phyloP scores from a whole-genome alignment of 2,888 invertebrate species.

The Hanleya hanleyi region DNA sequence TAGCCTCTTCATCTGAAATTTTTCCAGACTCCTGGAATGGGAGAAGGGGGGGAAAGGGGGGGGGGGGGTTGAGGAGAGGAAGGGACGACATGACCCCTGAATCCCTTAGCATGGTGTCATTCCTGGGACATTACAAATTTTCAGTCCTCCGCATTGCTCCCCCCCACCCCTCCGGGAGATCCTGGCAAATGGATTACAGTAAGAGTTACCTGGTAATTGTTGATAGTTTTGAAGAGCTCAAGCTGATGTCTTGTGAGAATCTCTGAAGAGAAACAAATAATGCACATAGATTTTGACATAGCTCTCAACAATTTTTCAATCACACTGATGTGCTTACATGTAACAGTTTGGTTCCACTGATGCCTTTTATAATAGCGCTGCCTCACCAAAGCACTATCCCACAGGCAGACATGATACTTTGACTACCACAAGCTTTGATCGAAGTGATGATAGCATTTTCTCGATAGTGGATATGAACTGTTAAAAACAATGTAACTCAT shows the following conservation, averaged over 20 bases:
- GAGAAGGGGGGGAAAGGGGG: too few relatives aligned
- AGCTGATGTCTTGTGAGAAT: constrained; percentile 52
- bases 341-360: background rate
- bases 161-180: too few relatives aligned
- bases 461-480: background rate
- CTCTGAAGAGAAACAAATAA: constrained; percentile 39
- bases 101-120: background rate
- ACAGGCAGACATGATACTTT: too few relatives aligned
- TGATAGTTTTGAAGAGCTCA: constrained; percentile 55
- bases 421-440: background rate
- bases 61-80: too few relatives aligned
- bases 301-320: too few relatives aligned
- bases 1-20: too few relatives aligned
- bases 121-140: background rate
- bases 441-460: background rate
- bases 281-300: background rate
- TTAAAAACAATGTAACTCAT: background rate
- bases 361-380: background rate
- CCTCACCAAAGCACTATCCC: too few relatives aligned
- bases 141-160: too few relatives aligned
- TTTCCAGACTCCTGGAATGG: too few relatives aligned
- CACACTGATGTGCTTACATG: too few relatives aligned
- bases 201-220: constrained; percentile 60
- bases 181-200: too few relatives aligned
- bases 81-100: too few relatives aligned